Base-by-base conservation (phyloP, 2,113 vertebrate genomes). In the Ciconia boyciana region DNA sequence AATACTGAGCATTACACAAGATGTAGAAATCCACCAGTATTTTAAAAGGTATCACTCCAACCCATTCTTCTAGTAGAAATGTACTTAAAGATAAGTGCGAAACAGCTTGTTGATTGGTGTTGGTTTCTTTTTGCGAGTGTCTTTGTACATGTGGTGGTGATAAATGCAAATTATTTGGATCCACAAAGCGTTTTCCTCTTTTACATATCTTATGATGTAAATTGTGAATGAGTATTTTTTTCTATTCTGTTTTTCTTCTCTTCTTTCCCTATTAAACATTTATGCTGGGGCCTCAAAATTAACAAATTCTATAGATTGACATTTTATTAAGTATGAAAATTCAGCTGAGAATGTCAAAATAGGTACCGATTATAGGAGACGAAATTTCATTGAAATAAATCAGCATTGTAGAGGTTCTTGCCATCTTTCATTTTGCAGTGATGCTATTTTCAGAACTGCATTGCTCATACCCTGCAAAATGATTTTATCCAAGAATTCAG, bases 401-500 rank as follows among this genome's bases (percentile, higher is more conserved):
- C 92, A 96, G 28, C 60, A 49, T 92, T 88, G 26, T 95, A 87
- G 78, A 88, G 55, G 25, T 95, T 94, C 85, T 95, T 97, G 77
- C 92, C 87, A 94, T 94, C 69, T 94, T 91, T 97, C 90, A 86
- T 96, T 89, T 97, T 97, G 95, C 94, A 97, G 79, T 95, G 83
- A 87, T 97, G 89, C 94, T 97, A 95, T 97, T 95, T 97, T 96
- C 91, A 96, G 96, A 96, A 80, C 90, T 92, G 93, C 58, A 95
- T 96, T 94, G 94, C 96, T 96, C 95, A 97, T 96, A 96, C 94
- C 82, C 96, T 96, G 93, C 87, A 91, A 91, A 96, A 96, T 80
- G 11, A 95, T 90, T 94, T 96, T 93, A 94, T 95, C 95, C 95
- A 96, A 97, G 92, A 94, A 97, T 94, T 97, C 95, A 95, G 87